Percentiles rank a stretch among this genome's conserved stretches.
Evolutionary conservation across 2,797 vertebrate genomes (phyloP).

Genomic region (Gymnodraco acuticeps): DNA sequence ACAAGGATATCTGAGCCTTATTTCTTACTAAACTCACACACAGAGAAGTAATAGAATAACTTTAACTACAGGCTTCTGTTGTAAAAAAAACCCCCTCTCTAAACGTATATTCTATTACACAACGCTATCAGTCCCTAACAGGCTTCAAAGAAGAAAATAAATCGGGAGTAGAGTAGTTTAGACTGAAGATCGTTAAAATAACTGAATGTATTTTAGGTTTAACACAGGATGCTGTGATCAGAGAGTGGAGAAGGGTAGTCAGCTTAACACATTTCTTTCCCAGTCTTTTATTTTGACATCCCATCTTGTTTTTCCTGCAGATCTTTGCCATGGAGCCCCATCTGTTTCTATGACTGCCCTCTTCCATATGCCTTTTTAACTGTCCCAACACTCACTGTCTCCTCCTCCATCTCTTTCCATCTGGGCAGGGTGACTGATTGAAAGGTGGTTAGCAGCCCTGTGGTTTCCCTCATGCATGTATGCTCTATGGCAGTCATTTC

Average conservation of each 20-base stretch:
- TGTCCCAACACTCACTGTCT: conserved; percentile 5
- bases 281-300: conserved; percentile 4
- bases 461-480: conserved; percentile 40
- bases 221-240: conserved; percentile 12
- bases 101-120: background rate
- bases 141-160: conserved; percentile 1
- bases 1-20: conserved; percentile 9
- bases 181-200: conserved; percentile 32
- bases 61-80: conserved; percentile 25
- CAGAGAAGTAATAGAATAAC: conserved; percentile 22
- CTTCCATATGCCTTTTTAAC: conserved; percentile 15
- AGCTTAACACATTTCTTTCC: background rate
- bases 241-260: background rate
- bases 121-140: background rate
- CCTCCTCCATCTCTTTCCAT: conserved; percentile 37
- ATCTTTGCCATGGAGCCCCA: conserved; percentile 24
- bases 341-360: conserved; percentile 37
- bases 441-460: conserved; percentile 42
- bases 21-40: background rate
- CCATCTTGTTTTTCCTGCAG: conserved; percentile 21
- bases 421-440: conserved; percentile 22
- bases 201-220: conserved; percentile 19
- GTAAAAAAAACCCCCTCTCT: background rate
- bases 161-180: conserved; percentile 9
- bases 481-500: conserved; percentile 37